Percentiles rank a stretch among this genome's conserved stretches.
Evolutionary conservation across 1,140 invertebrate genomes (phyloP).

Genomic region (Diachasma alloeum): DNA sequence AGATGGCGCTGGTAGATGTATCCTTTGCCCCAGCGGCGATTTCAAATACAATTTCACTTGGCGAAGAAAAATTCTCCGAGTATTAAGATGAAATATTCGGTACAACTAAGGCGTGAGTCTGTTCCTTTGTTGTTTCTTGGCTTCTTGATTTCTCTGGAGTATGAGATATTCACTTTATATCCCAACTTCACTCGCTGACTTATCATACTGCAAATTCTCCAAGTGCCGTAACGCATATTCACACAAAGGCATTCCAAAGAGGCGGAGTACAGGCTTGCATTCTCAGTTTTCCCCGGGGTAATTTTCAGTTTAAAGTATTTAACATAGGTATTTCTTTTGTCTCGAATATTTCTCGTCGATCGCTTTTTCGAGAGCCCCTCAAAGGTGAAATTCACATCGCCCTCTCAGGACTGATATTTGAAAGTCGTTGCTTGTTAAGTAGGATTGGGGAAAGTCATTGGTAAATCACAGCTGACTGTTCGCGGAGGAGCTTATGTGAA

Average conservation of each 20-base stretch:
- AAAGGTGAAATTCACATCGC: not conserved
- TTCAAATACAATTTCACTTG: not conserved
- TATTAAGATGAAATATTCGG: not conserved
- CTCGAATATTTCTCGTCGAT: not conserved
- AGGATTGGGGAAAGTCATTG: not conserved
- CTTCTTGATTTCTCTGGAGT: not conserved
- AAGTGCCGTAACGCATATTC: constrained; percentile 4
- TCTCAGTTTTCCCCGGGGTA: not conserved
- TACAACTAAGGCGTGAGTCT: not conserved
- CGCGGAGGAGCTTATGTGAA: not conserved
- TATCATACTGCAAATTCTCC: constrained; percentile 1
- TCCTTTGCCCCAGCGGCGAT: no score
- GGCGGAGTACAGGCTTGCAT: not conserved
- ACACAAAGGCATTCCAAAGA: not conserved
- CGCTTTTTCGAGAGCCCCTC: not conserved
- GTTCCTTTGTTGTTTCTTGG: not conserved
- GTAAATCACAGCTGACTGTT: not conserved
- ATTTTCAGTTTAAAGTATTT: not conserved
- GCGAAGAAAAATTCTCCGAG: not conserved
- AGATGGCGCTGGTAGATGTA: no score
- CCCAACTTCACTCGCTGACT: not conserved
- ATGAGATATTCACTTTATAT: not conserved
- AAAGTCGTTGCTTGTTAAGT: not conserved
- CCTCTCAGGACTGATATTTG: not conserved
- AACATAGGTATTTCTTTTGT: not conserved